These are phyloP conservation scores for Enteromius radiatus DNA, from an alignment of 2,797 vertebrate species.

Conservation along the genomic window DNA sequence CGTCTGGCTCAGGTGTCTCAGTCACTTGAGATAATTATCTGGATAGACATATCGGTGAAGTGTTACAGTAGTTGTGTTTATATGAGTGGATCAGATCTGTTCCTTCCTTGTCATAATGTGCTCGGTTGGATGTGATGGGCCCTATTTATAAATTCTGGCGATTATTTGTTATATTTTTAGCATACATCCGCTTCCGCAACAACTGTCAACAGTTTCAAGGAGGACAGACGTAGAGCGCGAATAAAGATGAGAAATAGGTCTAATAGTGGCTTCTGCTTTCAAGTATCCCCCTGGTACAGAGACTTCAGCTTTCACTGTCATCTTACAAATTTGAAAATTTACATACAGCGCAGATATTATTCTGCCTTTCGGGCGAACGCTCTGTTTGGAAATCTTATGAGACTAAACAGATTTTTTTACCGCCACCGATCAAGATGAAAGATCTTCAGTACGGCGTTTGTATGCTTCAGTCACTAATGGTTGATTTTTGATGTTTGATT, in stretches of 20 bases:
- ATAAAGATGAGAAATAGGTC: constrained; percentile 47
- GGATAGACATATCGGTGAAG: constrained; percentile 4
- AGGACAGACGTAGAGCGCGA: constrained; percentile 41
- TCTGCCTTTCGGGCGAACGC: not conserved
- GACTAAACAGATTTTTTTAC: constrained; percentile 23
- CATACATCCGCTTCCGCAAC: constrained; percentile 53
- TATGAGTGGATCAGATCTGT: constrained; percentile 40
- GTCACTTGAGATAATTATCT: constrained; percentile 29
- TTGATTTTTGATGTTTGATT: constrained; percentile 36
- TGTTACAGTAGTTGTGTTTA: constrained; percentile 38
- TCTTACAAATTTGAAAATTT: constrained; percentile 63
- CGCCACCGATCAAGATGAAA: constrained; percentile 14
- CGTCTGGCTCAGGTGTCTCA: constrained; percentile 53
- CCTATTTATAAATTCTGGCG: constrained; percentile 54
- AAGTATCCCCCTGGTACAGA: constrained; percentile 61
- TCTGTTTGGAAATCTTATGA: constrained; percentile 30
- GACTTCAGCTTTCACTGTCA: constrained; percentile 60
- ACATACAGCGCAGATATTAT: constrained; percentile 47
- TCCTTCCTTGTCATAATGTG: constrained; percentile 40
- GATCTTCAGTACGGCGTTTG: constrained; percentile 1
- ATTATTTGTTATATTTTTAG: constrained; percentile 61
- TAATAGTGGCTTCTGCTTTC: constrained; percentile 62
- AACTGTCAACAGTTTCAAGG: constrained; percentile 64
- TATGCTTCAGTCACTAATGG: constrained; percentile 18
- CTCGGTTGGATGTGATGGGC: constrained; percentile 49